These are phyloP conservation scores for Zosterops lateralis DNA, from an alignment of 2,113 vertebrate genomes.

Conservation along the genomic window DNA sequence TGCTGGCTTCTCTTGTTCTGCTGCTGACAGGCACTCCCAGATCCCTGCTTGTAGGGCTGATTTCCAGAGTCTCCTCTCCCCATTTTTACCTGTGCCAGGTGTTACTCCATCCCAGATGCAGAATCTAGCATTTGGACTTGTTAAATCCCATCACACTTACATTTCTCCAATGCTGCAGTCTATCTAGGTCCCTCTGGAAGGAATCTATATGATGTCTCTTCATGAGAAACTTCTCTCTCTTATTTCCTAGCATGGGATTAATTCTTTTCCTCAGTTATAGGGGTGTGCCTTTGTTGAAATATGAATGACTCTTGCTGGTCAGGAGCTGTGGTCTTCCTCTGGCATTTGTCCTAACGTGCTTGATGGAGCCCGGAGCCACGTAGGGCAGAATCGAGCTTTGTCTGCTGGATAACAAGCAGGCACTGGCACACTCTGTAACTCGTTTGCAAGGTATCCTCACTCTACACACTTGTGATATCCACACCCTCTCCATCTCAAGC, in stretches of 20 bases:
- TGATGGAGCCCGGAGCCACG: background rate
- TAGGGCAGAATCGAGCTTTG: background rate
- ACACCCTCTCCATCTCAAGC: background rate
- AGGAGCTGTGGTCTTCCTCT: background rate
- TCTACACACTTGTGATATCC: accelerated
- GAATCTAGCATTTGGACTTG: background rate
- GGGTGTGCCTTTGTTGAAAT: background rate
- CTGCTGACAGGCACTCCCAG: background rate
- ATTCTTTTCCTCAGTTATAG: background rate
- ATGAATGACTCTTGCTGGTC: background rate
- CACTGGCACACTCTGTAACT: background rate
- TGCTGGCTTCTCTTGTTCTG: background rate
- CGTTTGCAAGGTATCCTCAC: background rate
- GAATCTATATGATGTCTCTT: background rate
- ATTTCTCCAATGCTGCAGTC: accelerated
- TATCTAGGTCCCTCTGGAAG: background rate
- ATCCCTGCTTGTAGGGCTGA: background rate
- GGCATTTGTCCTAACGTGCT: background rate
- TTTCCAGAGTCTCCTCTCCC: background rate
- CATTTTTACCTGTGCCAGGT: background rate
- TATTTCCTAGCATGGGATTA: background rate
- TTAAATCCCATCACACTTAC: background rate
- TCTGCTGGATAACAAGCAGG: background rate
- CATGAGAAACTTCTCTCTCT: background rate
- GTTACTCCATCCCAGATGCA: background rate